These are phyloP conservation scores for Seriola aureovittata DNA, from an alignment of 2,113 vertebrate genomes.

Conservation along the genomic window DNA sequence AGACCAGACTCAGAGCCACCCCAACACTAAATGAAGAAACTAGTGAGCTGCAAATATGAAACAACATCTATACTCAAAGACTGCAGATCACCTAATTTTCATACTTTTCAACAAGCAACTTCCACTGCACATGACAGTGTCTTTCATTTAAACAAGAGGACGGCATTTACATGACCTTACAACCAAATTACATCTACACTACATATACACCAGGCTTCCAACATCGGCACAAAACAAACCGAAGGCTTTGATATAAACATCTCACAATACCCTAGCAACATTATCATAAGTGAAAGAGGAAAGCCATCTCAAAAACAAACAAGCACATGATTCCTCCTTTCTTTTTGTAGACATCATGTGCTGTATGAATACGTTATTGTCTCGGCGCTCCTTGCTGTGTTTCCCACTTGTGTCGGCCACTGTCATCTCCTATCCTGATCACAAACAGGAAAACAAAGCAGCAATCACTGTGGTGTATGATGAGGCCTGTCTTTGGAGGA, in stretches of 20 bases:
- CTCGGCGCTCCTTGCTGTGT: conserved; percentile 49
- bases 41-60: not conserved
- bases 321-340: conserved; percentile 58
- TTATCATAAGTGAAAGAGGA: conserved; percentile 66
- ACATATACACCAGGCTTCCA: not conserved
- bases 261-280: conserved; percentile 44
- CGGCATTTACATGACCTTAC: conserved; percentile 18
- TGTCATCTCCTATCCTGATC: conserved; percentile 77
- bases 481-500: conserved; percentile 76
- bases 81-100: conserved; percentile 7
- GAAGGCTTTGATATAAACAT: conserved; percentile 61
- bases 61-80: not conserved
- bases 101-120: conserved; percentile 10
- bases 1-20: not conserved
- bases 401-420: conserved; percentile 62
- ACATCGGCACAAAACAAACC: conserved; percentile 43
- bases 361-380: conserved; percentile 72
- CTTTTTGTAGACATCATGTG: conserved; percentile 51
- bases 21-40: not conserved
- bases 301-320: conserved; percentile 65
- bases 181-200: conserved; percentile 27
- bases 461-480: conserved; percentile 72
- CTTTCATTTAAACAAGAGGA: conserved; percentile 29
- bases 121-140: not conserved
- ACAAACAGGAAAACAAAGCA: conserved; percentile 78